phyloP scores from a whole-genome alignment of 2,888 invertebrate genomes.

The Melinaea marsaeus region DNA sequence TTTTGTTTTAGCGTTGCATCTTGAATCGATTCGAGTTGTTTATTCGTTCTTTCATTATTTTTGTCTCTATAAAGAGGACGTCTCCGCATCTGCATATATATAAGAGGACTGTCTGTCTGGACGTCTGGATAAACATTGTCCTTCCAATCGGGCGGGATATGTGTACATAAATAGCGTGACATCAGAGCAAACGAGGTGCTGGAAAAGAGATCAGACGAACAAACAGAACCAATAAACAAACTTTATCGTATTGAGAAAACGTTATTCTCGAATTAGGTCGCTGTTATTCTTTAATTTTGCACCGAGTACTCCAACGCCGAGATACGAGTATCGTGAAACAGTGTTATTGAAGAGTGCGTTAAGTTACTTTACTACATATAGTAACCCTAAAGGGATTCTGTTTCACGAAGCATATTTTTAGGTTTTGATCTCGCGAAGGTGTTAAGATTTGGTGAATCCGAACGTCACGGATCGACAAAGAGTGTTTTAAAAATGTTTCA shows the following conservation, averaged over 20 bases:
- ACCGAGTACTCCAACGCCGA: neutral
- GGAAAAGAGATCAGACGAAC: slow-evolving; percentile 8
- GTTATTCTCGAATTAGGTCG: neutral
- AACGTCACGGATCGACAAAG: neutral
- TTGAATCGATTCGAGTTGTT: too few relatives aligned
- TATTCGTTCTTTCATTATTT: too few relatives aligned
- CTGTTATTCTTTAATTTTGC: neutral
- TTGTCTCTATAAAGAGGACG: too few relatives aligned
- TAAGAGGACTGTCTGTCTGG: slow-evolving; percentile 8
- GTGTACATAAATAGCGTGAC: slow-evolving; percentile 11
- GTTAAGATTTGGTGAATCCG: too few relatives aligned
- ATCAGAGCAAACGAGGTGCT: slow-evolving; percentile 11
- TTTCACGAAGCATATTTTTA: too few relatives aligned
- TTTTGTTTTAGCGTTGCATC: too few relatives aligned
- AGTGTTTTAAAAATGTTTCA: neutral
- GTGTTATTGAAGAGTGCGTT: neutral
- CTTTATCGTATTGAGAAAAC: neutral
- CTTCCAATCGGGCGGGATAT: slow-evolving; percentile 3
- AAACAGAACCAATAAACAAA: slow-evolving; percentile 8
- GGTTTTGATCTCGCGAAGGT: too few relatives aligned
- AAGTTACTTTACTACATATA: too few relatives aligned
- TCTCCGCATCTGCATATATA: neutral
- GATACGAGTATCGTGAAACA: neutral
- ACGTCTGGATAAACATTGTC: slow-evolving; percentile 14
- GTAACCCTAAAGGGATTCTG: too few relatives aligned